Percentiles rank a stretch among this genome's conserved stretches.
These are phyloP conservation scores for Trichonephila clavipes DNA, from an alignment of 1,140 invertebrate species.

Conservation along the genomic window DNA sequence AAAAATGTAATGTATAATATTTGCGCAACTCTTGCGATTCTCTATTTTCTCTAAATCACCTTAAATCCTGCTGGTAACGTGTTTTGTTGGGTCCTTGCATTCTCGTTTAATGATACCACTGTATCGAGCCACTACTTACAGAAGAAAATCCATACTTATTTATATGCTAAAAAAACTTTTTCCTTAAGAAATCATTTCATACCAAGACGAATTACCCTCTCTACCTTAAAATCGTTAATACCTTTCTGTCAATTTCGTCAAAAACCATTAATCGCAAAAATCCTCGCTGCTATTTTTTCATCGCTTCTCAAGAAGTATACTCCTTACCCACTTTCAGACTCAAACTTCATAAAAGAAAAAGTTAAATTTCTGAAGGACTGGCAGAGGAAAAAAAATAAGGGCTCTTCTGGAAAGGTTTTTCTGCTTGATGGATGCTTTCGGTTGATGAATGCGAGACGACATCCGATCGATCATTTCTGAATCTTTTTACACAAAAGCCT, in stretches of 20 bases:
- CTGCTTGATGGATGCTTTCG: conserved; percentile 22
- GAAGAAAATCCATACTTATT: too few species aligned
- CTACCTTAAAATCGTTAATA: not conserved
- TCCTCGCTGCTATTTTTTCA: not conserved
- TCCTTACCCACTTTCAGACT: not conserved
- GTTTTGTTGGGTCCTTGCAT: too few species aligned
- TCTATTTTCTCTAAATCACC: too few species aligned
- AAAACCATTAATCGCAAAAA: not conserved
- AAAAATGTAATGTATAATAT: too few species aligned
- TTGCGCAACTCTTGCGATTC: too few species aligned
- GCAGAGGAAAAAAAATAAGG: not conserved
- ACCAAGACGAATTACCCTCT: not conserved
- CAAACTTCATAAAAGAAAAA: not conserved
- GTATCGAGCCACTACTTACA: too few species aligned
- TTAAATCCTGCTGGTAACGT: too few species aligned
- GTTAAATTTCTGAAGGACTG: too few species aligned
- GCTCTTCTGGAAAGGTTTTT: not conserved
- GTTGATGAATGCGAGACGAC: not conserved
- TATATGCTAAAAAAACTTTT: too few species aligned
- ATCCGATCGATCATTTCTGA: not conserved
- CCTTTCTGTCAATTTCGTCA: not conserved
- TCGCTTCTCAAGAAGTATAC: not conserved
- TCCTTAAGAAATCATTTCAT: not conserved
- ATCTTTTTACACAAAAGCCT: not conserved
- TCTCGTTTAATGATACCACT: too few species aligned